Evolutionary conservation across 2,113 vertebrate species (phyloP).

Genomic region (Coptodon rendalli): DNA sequence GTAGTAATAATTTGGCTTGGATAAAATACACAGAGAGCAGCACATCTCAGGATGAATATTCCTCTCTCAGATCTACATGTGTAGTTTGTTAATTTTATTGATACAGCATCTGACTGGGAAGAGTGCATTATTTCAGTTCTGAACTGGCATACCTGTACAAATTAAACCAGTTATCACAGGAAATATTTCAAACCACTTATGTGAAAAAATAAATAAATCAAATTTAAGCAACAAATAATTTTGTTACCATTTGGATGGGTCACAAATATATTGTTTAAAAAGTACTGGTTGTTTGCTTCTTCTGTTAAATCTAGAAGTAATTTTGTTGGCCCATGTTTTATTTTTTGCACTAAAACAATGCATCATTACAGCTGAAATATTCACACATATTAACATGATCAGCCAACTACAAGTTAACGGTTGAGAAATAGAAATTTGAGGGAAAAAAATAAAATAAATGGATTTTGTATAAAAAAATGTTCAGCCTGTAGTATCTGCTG

Average conservation of each 20-base stretch:
- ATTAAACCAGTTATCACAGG: not conserved
- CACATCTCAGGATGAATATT: not conserved
- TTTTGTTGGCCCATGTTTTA: not conserved
- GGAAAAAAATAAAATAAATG: not conserved
- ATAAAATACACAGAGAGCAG: not conserved
- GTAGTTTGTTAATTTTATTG: not conserved
- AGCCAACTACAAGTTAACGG: not conserved
- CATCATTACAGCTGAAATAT: not conserved
- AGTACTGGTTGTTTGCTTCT: not conserved
- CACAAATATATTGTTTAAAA: not conserved
- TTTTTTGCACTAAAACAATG: not conserved
- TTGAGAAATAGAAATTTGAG: not conserved
- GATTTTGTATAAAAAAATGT: not conserved
- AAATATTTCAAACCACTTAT: not conserved
- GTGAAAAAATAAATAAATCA: not conserved
- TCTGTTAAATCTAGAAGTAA: not conserved
- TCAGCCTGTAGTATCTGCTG: not conserved
- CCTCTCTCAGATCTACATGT: not conserved
- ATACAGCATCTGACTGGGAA: not conserved
- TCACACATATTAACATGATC: not conserved
- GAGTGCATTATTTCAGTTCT: not conserved
- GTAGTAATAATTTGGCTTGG: not conserved
- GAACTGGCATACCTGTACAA: not conserved
- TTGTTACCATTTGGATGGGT: not conserved
- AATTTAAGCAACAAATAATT: not conserved